These are phyloP conservation scores for Listronotus bonariensis DNA, from an alignment of 1,140 invertebrate genomes.

Conservation along the genomic window DNA sequence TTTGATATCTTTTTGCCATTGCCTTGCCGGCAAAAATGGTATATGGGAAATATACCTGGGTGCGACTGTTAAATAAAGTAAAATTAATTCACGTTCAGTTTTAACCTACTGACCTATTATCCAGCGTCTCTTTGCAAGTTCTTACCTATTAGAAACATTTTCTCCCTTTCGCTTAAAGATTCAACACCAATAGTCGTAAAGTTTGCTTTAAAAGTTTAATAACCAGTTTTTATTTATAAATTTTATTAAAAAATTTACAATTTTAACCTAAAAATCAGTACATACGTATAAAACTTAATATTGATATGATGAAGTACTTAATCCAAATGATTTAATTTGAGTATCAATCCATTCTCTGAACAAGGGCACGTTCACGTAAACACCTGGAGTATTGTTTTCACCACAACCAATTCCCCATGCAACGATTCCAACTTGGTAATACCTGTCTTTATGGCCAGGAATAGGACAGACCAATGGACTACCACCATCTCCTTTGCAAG, in stretches of 20 bases:
- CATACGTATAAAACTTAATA: constrained; percentile 28
- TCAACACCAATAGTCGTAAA: too few species aligned
- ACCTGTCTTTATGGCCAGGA: constrained; percentile 47
- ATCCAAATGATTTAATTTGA: constrained; percentile 37
- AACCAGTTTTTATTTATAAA: neutral
- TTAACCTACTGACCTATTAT: too few species aligned
- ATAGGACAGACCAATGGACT: constrained; percentile 63
- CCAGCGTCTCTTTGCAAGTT: too few species aligned
- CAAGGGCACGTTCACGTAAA: constrained; percentile 50
- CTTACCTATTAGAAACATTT: too few species aligned
- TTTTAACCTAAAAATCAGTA: constrained; percentile 13
- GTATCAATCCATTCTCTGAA: constrained; percentile 52
- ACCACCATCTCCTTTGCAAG: constrained; percentile 67
- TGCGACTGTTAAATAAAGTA: too few species aligned
- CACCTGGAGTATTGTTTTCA: constrained; percentile 62
- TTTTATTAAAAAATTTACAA: constrained; percentile 5
- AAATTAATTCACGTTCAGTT: too few species aligned
- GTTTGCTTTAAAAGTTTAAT: too few species aligned
- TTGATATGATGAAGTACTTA: constrained; percentile 38
- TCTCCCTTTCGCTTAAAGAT: too few species aligned
- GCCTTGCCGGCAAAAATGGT: too few species aligned
- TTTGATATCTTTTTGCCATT: too few species aligned
- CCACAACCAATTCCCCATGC: constrained; percentile 60
- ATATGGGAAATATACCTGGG: too few species aligned
- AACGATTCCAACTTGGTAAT: constrained; percentile 59